Base-by-base conservation (phyloP, 2,113 vertebrate species). In the Bufo gargarizans region DNA sequence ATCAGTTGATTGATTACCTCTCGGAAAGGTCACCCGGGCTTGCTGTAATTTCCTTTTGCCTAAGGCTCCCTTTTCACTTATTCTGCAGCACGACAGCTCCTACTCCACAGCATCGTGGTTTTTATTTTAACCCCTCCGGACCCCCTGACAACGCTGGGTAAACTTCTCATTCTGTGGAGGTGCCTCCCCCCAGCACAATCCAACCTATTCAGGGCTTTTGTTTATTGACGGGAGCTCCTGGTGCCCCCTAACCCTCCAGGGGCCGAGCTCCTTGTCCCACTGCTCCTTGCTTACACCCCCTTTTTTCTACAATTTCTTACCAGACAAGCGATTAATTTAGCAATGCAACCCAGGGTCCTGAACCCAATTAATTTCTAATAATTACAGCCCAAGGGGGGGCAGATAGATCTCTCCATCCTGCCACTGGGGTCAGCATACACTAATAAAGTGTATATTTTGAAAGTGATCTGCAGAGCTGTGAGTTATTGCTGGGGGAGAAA, bases 1-100 rank as follows among this genome's bases (percentile, higher is more conserved):
- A 99, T 99, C 97, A 97, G 95, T 99, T 99, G 98, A 99, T 99
- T 98, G 98, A 99, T 99, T 98, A 99, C 97, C 96, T 97, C 96
- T 96, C 96, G 94, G 96, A 97, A 97, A 99, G 97, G 97, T 98
- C 97, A 98, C 93, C 94, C 96, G 94, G 97, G 96, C 96, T 95
- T 95, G 94, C 96, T 95, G 97, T 99, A 97, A 99, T 99, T 99
- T 99, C 97, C 97, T 97, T 95, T 96, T 92, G 97, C 97, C 97
- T 93, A 94, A 96, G 98, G 97, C 97, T 97, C 92, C 93, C 95
- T 97, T 98, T 97, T 98, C 97, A 97, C 97, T 99, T 98, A 97
- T 96, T 95, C 95, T 96, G 96, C 92, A 90, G 94, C 94, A 93
- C 95, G 92, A 95, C 96, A 96, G 95, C 95, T 96, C 94, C 92